Evolutionary conservation across 2,113 vertebrate genomes (phyloP), one percentile per base, ranked within the genome.

Genomic region (Oryzias melastigma): DNA sequence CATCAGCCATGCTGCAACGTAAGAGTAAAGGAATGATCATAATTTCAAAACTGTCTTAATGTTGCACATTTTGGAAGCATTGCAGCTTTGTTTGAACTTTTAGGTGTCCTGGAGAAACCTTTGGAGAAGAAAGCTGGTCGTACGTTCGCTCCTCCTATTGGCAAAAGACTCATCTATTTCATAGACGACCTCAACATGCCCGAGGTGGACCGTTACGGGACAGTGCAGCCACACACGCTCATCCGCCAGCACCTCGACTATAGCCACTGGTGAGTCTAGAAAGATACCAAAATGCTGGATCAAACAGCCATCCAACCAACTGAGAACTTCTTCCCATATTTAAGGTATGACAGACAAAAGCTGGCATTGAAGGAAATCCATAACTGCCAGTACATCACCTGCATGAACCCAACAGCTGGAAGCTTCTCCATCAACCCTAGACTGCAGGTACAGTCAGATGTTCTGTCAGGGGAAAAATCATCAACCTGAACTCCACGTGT

Each of bases 291-390:
- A 14, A 24, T 42, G 41, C 6, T 22, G 12, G 45, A 16, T 55
- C 57, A 2, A 27, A 41, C 1, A 58, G 8, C 15, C 44, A 48
- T 16, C 14, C 10, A 57, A 3, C 51, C 15, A 49, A 5, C 15
- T 6, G 18, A 17, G 42, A 35, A 18, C 6, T 12, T 4, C 52
- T 55, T 4, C 0, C 27, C 7, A 56, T 13, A 61, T 88, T 91
- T 79, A 88, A 98, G 97, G 97, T 98, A 98, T 92, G 97, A 99
- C 92, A 94, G 96, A 87, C 94, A 96, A 86, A 95, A 92, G 84
- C 87, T 92, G 66, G 87, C 89, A 59, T 87, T 95, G 86, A 99
- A 98, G 92, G 96, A 95, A 90, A 93, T 95, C 67, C 92, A 94
- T 85, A 94, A 94, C 89, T 95, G 95, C 89, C 95, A 93, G 88